These are phyloP conservation scores for Neolamprologus toae DNA, from an alignment of 2,113 vertebrate genomes.

Conservation along the genomic window DNA sequence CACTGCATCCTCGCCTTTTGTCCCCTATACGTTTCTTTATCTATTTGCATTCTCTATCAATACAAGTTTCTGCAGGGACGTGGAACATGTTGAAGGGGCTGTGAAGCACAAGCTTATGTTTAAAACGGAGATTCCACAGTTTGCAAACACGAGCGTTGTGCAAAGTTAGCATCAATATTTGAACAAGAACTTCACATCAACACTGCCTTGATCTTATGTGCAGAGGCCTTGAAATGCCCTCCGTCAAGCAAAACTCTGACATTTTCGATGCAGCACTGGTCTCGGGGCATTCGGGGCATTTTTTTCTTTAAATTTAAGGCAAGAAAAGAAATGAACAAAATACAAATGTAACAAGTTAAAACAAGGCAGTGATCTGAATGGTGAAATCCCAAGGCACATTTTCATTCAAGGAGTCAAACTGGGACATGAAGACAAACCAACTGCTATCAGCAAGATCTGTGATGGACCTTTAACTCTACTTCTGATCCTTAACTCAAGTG, in stretches of 20 bases:
- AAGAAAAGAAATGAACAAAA: neutral
- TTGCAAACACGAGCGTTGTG: slow-evolving; percentile 17
- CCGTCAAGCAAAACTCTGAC: slow-evolving; percentile 11
- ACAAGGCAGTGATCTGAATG: neutral
- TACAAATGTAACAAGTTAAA: neutral
- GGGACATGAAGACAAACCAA: slow-evolving; percentile 10
- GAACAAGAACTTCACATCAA: slow-evolving; percentile 37
- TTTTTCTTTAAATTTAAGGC: neutral
- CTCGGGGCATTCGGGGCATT: neutral
- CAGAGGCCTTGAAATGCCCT: slow-evolving; percentile 1
- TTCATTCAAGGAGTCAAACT: slow-evolving; percentile 14
- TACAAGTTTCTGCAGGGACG: neutral
- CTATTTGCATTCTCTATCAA: slow-evolving; percentile 35
- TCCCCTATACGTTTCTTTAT: slow-evolving; percentile 23
- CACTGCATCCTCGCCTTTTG: slow-evolving; percentile 33
- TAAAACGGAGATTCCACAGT: slow-evolving; percentile 15
- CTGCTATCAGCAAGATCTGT: slow-evolving; percentile 54
- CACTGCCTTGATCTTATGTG: slow-evolving; percentile 19
- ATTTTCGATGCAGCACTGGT: neutral
- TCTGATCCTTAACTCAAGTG: slow-evolving; percentile 79
- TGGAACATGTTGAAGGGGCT: neutral
- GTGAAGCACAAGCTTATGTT: slow-evolving; percentile 10
- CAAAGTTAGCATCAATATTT: slow-evolving; percentile 52
- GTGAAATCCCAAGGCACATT: slow-evolving; percentile 11
- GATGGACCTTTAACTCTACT: slow-evolving; percentile 69